Percentiles rank a stretch among this genome's conserved stretches.
These are phyloP conservation scores for Gobio gobio DNA, from an alignment of 2,113 vertebrate genomes.

Conservation along the genomic window DNA sequence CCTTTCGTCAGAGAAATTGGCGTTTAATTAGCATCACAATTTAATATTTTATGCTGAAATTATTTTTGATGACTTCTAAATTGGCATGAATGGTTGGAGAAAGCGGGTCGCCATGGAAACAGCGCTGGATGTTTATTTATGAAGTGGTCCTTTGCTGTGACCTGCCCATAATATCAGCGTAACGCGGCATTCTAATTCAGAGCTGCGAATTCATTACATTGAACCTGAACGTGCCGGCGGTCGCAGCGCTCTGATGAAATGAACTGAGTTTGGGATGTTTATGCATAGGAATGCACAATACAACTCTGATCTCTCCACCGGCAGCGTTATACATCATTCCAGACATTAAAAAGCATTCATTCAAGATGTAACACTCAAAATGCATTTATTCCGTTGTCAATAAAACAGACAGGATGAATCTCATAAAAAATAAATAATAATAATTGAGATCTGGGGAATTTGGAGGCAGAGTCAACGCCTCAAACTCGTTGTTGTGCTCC, in stretches of 20 bases:
- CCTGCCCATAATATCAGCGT: background rate
- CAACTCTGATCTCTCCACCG: background rate
- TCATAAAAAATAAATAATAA: no score
- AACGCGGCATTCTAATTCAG: slow-evolving; percentile 15
- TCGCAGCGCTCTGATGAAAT: background rate
- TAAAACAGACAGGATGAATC: background rate
- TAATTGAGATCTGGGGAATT: no score
- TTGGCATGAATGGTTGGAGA: background rate
- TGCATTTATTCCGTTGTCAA: background rate
- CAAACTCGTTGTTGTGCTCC: no score
- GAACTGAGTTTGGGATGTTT: background rate
- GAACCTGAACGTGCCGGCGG: background rate
- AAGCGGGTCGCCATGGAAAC: slow-evolving; percentile 43
- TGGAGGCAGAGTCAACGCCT: no score
- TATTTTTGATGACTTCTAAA: background rate
- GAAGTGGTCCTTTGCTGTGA: slow-evolving; percentile 35
- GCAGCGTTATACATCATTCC: background rate
- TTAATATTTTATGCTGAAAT: background rate
- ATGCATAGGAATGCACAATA: background rate
- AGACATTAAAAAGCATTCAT: background rate
- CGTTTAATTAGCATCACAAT: slow-evolving; percentile 15
- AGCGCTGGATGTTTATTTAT: slow-evolving; percentile 36
- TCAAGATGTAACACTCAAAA: background rate
- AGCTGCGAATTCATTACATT: slow-evolving; percentile 23
- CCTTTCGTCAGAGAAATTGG: background rate